phyloP scores from a whole-genome alignment of 1,140 invertebrate genomes.

The Probaryconus sp. region DNA sequence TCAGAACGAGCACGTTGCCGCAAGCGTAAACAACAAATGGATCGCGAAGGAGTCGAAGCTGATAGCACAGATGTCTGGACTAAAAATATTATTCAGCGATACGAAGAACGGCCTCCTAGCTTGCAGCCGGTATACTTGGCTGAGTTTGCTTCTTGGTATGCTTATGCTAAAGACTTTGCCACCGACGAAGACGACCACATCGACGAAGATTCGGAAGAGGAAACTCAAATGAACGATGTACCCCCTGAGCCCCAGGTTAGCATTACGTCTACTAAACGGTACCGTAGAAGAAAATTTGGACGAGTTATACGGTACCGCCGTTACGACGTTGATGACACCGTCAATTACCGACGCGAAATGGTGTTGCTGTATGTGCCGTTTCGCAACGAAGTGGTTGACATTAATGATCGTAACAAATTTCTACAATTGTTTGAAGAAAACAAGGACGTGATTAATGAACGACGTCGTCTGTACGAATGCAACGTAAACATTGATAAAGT shows the following conservation, averaged over 20 bases:
- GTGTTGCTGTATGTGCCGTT: conserved; percentile 67
- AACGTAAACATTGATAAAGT: neutral
- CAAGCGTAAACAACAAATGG: conserved; percentile 30
- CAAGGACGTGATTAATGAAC: no score
- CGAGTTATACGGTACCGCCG: conserved; percentile 68
- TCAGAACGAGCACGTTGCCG: conserved; percentile 42
- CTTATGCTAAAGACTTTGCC: no score
- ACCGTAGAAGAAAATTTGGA: no score
- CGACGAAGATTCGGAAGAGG: no score
- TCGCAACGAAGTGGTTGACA: conserved; percentile 63
- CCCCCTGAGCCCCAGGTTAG: no score
- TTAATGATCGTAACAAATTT: conserved; percentile 63
- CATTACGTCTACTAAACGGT: no score
- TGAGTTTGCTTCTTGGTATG: neutral
- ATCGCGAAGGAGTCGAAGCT: conserved; percentile 45
- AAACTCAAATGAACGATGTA: no score
- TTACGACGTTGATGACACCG: conserved; percentile 63
- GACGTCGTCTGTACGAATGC: no score
- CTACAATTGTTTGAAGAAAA: conserved; percentile 48
- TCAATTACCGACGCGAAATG: conserved; percentile 62
- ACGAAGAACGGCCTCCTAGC: neutral
- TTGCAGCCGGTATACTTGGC: neutral
- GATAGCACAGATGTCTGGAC: conserved; percentile 19
- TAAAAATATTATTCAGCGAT: neutral
- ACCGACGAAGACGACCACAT: no score